A percentile compares a stretch with the other conserved stretches of the same genome.
Evolutionary conservation across 1,140 invertebrate genomes (phyloP).

Genomic region (Sarcophaga peregrina): DNA sequence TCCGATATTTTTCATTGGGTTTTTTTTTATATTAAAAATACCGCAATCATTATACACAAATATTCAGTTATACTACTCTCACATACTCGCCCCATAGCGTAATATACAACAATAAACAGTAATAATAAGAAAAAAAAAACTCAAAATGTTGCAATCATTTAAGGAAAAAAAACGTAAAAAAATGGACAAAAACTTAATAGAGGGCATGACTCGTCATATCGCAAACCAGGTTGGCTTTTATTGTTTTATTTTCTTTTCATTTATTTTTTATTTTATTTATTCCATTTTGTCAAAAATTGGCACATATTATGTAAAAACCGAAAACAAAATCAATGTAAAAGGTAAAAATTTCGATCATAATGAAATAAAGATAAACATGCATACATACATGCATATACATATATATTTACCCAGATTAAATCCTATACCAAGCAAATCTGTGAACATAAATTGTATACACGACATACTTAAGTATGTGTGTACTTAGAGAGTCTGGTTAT

Average conservation of each 20-base stretch:
- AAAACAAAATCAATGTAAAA: constrained; percentile 19
- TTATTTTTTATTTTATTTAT: background rate
- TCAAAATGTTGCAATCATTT: constrained; percentile 26
- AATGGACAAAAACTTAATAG: constrained; percentile 20
- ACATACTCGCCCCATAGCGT: background rate
- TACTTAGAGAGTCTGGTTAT: too few relatives aligned
- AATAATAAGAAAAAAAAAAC: background rate
- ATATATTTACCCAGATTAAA: too few relatives aligned
- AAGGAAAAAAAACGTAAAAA: background rate
- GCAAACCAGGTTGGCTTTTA: background rate
- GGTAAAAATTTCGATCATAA: constrained; percentile 2
- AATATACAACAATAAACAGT: background rate
- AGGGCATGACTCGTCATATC: constrained; percentile 30
- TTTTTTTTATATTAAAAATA: background rate
- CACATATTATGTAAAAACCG: constrained; percentile 34
- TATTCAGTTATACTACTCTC: too few relatives aligned
- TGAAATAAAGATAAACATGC: background rate
- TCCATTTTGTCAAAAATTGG: constrained; percentile 32
- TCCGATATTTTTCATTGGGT: background rate
- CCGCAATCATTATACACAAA: too few relatives aligned
- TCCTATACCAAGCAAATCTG: too few relatives aligned
- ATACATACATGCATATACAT: too few relatives aligned
- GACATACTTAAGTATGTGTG: too few relatives aligned
- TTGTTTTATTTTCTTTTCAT: background rate
- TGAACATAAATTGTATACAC: too few relatives aligned